A percentile compares a stretch with the other conserved stretches of the same genome.
Evolutionary conservation across 2,888 invertebrate species (phyloP).

Genomic region (Eulithis prunata): DNA sequence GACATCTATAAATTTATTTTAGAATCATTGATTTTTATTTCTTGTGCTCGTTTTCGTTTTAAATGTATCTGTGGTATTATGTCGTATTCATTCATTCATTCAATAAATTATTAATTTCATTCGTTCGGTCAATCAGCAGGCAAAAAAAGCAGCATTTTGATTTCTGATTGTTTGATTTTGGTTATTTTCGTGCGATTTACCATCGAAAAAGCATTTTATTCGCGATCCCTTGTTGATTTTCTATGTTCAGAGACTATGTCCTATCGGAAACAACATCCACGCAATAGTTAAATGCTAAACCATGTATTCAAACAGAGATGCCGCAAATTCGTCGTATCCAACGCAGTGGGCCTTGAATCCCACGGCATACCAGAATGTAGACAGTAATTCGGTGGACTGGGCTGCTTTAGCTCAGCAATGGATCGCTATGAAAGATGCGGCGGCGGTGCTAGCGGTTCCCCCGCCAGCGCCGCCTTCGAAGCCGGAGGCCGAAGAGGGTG

Average conservation of each 20-base stretch:
- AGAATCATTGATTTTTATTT: too few relatives aligned
- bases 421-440: constrained; percentile 96
- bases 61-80: too few relatives aligned
- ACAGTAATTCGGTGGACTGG: constrained; percentile 97
- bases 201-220: not conserved
- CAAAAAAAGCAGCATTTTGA: constrained; percentile 15
- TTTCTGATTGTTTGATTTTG: constrained; percentile 21
- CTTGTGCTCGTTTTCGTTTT: too few relatives aligned
- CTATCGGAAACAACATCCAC: constrained; percentile 11
- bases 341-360: constrained; percentile 93
- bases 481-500: constrained; percentile 88
- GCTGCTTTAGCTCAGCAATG: constrained; percentile 98
- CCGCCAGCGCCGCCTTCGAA: constrained; percentile 82
- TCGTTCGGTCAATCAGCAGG: not conserved
- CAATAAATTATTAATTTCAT: not conserved
- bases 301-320: constrained; percentile 85
- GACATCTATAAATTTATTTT: not conserved
- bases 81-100: too few relatives aligned
- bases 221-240: not conserved
- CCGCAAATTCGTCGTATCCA: constrained; percentile 86
- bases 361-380: constrained; percentile 91
- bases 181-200: constrained; percentile 10
- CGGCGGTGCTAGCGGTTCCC: constrained; percentile 83
- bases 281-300: constrained; percentile 34
- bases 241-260: constrained; percentile 22